Base-by-base conservation (phyloP, 2,797 vertebrate genomes). In the Hydrocynus forskahlii region DNA sequence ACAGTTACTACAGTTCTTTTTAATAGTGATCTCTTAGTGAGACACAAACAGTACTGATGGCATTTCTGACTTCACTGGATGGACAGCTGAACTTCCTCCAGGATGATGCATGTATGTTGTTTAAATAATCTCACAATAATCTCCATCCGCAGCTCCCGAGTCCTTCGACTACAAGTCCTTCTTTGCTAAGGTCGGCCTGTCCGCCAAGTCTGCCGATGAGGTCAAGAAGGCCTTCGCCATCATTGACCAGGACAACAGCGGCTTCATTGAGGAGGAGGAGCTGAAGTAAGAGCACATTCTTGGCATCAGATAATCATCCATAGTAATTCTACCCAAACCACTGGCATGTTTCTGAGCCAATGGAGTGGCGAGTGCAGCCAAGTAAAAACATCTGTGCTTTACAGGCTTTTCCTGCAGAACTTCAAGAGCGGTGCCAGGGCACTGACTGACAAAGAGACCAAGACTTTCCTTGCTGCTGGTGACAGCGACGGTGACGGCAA, bases 251-350 rank as follows among this genome's bases (percentile, higher is more conserved):
- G 93, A 95, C 89, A 92, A 89, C 79, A 95, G 92, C 0, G 95
- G 92, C 85, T 95, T 93, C 91, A 94, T 94, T 91, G 93, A 96
- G 92, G 93, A 96, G 92, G 93, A 95, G 0, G 95, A 95, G 89
- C 85, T 96, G 79, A 95, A 93, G 95, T 96, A 91, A 94, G 93
- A 63, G 10, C 64, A 69, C 43, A 3, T 48, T 50, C 50, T 45
- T 77, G n/a, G 57, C 45, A 57, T 14, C n/a, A 54, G 7, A 29
- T 38, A 21, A 59, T 45, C 19, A 23, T 59, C 19, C 3, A 10
- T 43, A 7, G 6, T 7, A 16, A 43, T 7, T 16, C 48, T 43
- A 13, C 57, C 1, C 43, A 38, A 40, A 35, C 54, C 8, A 10
- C 14, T 21, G 1, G 57, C 38, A 57, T 5, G 13, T 19, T 38